Percentiles rank a stretch among this genome's conserved stretches.
These are phyloP conservation scores for Danaus chrysippus DNA, from an alignment of 2,888 invertebrate genomes.

Conservation along the genomic window DNA sequence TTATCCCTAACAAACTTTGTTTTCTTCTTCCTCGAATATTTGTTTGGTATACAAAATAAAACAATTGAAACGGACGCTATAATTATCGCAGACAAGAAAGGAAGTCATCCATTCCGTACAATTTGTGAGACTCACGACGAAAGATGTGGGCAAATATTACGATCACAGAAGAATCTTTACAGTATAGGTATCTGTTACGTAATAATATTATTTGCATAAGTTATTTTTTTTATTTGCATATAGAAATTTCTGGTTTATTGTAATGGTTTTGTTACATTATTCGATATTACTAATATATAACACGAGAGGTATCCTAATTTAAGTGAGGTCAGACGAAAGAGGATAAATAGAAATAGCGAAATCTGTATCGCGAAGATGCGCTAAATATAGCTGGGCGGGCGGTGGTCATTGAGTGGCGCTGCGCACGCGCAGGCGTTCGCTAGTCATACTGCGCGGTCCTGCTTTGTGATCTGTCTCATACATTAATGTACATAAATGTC, in stretches of 20 bases:
- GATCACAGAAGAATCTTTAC: neutral
- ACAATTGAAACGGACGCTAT: constrained; percentile 1
- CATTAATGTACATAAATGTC: constrained; percentile 23
- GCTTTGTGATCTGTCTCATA: constrained; percentile 44
- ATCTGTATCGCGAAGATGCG: constrained; percentile 72
- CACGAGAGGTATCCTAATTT: constrained; percentile 51
- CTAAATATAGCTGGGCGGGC: constrained; percentile 72
- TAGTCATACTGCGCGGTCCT: constrained; percentile 47
- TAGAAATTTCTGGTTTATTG: constrained; percentile 1
- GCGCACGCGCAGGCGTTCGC: constrained; percentile 40
- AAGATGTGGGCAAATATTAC: constrained; percentile 23
- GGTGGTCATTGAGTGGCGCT: constrained; percentile 37
- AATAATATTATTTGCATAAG: neutral
- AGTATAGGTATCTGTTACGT: neutral
- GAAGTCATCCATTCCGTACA: constrained; percentile 31
- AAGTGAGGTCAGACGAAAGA: constrained; percentile 59
- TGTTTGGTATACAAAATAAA: neutral
- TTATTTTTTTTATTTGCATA: too few relatives aligned
- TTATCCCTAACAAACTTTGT: neutral
- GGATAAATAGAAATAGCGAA: constrained; percentile 77
- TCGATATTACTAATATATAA: constrained; percentile 10
- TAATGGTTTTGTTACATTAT: constrained; percentile 11
- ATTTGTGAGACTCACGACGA: constrained; percentile 27
- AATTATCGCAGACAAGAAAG: constrained; percentile 19
- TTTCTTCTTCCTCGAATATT: constrained; percentile 3